Base-by-base conservation (phyloP, 2,888 invertebrate species). In the Barypeithes pellucidus region DNA sequence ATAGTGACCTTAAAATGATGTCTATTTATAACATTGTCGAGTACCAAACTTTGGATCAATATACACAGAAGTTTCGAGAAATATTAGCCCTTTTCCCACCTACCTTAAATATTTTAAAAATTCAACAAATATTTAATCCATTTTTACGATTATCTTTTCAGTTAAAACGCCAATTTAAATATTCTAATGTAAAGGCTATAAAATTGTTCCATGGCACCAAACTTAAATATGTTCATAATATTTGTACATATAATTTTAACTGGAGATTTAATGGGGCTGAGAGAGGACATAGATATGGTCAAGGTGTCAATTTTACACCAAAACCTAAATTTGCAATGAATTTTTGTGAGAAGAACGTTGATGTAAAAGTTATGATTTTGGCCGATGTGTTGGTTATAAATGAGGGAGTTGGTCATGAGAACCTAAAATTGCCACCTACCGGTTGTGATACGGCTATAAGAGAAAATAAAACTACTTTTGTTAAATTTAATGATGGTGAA, bases 191-290 rank as follows among this genome's bases (percentile, higher is more conserved):
- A 22, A 12, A 68, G 39, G 69, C 73, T 22, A 3, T 36, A 22
- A 29, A 57, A 16, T 43, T 75, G 20, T 73, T 70, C 47, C 73
- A 75, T 47, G 73, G 67, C 16, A 75, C 75, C 2, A 75, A 75
- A 43, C 16, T 54, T 7, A 67, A 69, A 20, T 65, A 73, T 54
- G 41, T 75, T 24, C 41, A 69, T 22, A 69, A 43, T 43, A 75
- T 75, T 47, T 75, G 75, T 33, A 73, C 41, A 4, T 60, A 70
- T 33, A 75, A 75, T 47, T 75, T 75, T 69, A 50, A 75, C 29
- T 75, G 75, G 75, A 50, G 75, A n/a, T 65, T 69, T 16, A 47
- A 16, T 54, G 75, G 75, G 2, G 36, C 45, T 4, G 73, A 67
- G 52, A 66, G 24, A 24, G 75, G 75, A 4, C 73, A 75, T 39